Evolutionary conservation across 2,113 vertebrate species (phyloP).

Genomic region (Misgurnus anguillicaudatus): DNA sequence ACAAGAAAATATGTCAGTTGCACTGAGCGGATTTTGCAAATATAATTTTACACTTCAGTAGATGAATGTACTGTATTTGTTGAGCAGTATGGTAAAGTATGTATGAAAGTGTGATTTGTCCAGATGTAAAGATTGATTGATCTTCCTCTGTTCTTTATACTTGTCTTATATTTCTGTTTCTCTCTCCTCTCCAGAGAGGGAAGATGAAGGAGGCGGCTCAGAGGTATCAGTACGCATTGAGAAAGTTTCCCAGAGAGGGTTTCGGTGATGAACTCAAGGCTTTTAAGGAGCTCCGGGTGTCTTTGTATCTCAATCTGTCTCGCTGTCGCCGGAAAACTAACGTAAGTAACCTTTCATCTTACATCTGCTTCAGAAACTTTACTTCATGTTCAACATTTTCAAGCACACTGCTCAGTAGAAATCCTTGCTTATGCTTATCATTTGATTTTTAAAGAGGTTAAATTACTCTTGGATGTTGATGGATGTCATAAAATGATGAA

Average conservation of each 20-base stretch:
- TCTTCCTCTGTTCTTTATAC: slow-evolving; percentile 5
- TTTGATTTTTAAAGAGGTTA: too few relatives aligned
- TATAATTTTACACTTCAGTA: too few relatives aligned
- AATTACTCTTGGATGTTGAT: too few relatives aligned
- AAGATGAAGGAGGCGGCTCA: slow-evolving; percentile 99
- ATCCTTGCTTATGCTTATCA: too few relatives aligned
- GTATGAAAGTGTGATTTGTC: not conserved
- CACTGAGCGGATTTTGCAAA: too few relatives aligned
- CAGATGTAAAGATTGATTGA: slow-evolving; percentile 45
- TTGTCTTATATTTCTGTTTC: not conserved
- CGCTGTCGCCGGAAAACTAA: slow-evolving; percentile 98
- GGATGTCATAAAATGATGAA: too few relatives aligned
- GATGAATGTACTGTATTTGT: too few relatives aligned
- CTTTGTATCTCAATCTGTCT: slow-evolving; percentile 93
- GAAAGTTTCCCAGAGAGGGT: slow-evolving; percentile 96
- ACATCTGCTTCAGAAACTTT: not conserved
- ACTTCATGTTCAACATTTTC: not conserved
- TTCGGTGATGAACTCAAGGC: slow-evolving; percentile 93
- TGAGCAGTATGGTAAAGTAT: too few relatives aligned
- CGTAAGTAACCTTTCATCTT: slow-evolving; percentile 72
- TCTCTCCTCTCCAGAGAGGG: slow-evolving; percentile 82
- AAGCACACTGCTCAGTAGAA: not conserved
- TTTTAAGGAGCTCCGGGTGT: slow-evolving; percentile 92
- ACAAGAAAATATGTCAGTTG: too few relatives aligned
- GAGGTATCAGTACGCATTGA: slow-evolving; percentile 94